Base-by-base conservation (phyloP, 1,140 invertebrate species). In the Cataglyphis hispanica region DNA sequence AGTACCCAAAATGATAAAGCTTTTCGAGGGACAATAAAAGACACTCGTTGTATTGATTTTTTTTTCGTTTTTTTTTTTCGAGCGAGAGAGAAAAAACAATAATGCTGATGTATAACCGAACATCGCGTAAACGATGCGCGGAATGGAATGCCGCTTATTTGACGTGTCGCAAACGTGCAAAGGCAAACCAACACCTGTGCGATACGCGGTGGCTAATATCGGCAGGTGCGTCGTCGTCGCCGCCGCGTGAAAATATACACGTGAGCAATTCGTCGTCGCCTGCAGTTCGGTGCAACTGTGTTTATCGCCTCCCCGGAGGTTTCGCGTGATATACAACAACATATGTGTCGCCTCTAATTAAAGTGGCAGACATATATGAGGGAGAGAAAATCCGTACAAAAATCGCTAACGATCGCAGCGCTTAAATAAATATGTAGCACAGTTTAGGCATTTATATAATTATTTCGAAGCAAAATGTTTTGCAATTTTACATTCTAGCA, bases 161-260 rank as follows among this genome's bases (percentile, higher is more conserved):
- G 50, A 88, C 70, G 76, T 46, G 75, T 19, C 16, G 46, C 46
- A 50, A 70, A 87, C 46, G 83, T 6, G 86, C 83, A 53, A 83
- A 86, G 78, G 34, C 56, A 46, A 46, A 60, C 50, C 31, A 61
- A 58, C 87, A 88, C 87, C 87, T 86, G 86, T 85, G 46, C 31
- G 56, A 31, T 69, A 70, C 63, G 22, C 67, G n/a, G 22, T 60
- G n/a, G 70, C 22, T 84, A 87, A 84, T 84, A 66, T 63, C 74
- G 34, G 67, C 85, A 88, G 87, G 87, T 88, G 87, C 76, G 43
- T 69, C 53, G 43, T 56, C 25, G 19, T 5, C 53, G 43, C 64
- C 22, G 16, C 16, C 53, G 46, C 11, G 83, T 50, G 46, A 50
- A 50, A 74, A 83, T 43, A n/a, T 22, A 43, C 67, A 78, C 67